Conservation (phyloP, 1,140 invertebrate genomes). For the Coptotermes formosanus region DNA sequence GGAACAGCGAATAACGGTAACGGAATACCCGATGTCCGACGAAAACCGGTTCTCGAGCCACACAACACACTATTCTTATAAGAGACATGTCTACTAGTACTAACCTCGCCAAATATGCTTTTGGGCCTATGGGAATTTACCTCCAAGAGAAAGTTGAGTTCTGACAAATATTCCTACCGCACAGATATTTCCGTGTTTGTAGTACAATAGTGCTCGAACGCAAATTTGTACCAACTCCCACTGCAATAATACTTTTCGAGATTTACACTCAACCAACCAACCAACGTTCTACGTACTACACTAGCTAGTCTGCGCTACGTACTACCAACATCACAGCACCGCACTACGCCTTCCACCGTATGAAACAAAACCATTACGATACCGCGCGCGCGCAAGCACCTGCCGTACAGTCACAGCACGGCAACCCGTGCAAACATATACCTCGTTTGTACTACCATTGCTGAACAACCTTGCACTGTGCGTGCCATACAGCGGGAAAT, state of each 20-base stretch:
- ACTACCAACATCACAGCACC: background rate
- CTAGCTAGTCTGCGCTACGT: background rate
- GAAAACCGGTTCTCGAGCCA: conserved; percentile 32
- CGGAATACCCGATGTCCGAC: conserved; percentile 27
- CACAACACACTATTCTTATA: background rate
- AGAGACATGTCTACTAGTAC: background rate
- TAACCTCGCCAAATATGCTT: background rate
- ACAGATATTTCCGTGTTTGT: background rate
- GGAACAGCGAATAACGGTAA: conserved; percentile 34
- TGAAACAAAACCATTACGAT: background rate
- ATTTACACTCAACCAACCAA: background rate
- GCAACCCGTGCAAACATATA: no score
- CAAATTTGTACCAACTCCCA: background rate
- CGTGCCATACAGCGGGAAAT: no score
- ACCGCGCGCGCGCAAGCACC: no score
- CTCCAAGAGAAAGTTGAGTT: background rate
- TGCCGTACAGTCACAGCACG: no score
- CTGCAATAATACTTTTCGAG: background rate
- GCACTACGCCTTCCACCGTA: background rate
- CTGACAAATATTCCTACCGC: background rate
- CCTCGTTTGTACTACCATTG: no score
- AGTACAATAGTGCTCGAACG: background rate
- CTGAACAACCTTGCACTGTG: no score
- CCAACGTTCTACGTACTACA: no score
- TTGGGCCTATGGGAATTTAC: background rate